Conservation (phyloP, 2,797 vertebrate species). For the Peromyscus nudipes region DNA sequence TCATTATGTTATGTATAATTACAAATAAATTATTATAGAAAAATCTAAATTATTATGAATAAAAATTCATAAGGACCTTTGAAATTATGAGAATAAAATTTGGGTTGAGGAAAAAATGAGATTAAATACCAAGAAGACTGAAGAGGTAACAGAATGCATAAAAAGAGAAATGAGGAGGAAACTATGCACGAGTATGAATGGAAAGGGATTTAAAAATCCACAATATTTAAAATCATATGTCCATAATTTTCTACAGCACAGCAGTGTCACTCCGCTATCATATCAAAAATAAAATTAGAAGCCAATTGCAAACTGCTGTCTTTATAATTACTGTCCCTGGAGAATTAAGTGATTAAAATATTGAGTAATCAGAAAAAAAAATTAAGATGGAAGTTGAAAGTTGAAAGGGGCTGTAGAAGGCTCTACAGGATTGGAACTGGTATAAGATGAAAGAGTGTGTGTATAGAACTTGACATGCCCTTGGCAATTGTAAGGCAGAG, state of each 20-base stretch:
- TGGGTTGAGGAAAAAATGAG: background rate
- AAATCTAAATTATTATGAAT: background rate
- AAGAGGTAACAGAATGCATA: background rate
- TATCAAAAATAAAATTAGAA: background rate
- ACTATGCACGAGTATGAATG: background rate
- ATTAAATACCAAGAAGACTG: background rate
- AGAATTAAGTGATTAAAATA: background rate
- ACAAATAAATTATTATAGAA: background rate
- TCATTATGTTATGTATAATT: background rate
- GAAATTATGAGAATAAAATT: background rate
- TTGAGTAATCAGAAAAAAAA: background rate
- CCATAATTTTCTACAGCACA: background rate
- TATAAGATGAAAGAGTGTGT: background rate
- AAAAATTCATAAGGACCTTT: background rate
- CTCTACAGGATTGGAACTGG: fast-evolving
- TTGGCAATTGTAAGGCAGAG: background rate
- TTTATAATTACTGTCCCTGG: background rate
- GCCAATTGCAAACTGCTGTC: background rate
- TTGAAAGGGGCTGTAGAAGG: background rate
- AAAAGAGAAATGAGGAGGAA: background rate
- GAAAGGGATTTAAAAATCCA: background rate
- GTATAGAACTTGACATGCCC: fast-evolving
- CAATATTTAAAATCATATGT: background rate
- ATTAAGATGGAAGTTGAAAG: background rate
- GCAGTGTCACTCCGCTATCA: background rate